Evolutionary conservation across 35 echinoderm and acorn worm genomes (phyloP), one percentile per base, ranked within the genome.

Genomic region (Hemicentrotus pulcherrimus): DNA sequence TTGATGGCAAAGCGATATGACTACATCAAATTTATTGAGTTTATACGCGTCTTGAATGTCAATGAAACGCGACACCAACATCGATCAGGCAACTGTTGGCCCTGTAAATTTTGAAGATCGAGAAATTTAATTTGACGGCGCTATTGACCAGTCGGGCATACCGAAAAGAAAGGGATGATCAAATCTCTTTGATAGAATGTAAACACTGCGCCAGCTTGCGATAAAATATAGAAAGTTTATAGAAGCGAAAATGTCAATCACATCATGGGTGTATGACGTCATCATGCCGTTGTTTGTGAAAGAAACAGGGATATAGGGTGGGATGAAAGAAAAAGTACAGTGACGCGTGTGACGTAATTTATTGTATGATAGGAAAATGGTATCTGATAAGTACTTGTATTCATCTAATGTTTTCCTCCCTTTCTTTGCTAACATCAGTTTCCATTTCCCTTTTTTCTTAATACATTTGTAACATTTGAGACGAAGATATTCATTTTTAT

Each of bases 141-240:
- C n/a, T 78, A 78, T 78, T 78, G 65, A 78, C 65, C 65, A 78
- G 65, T 18, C 65, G 65, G 22, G 28, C 65, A n/a, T 22, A n/a
- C 22, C n/a, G 65, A 24, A 78, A 28, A 78, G 65, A 78, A 78
- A n/a, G 28, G 65, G 65, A 78, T 78, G 65, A 78, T 78, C 65
- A 18, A 78, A 78, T 78, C 65, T 78, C 65, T 78, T 78, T 78
- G 65, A 78, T 78, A 78, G 19, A 78, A 78, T 78, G 65, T 78
- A 78, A 78, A 78, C 65, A 78, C 22, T 78, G 65, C 65, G 65
- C 65, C 65, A 78, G 65, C 65, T 78, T 28, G 65, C 65, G 65
- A 78, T 78, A 78, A 18, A 78, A 78, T 22, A 78, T 0, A 28
- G 65, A 78, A 78, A 78, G 65, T 78, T 78, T 78, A 78, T 22